A percentile compares a stretch with the other conserved stretches of the same genome.
These are phyloP conservation scores for Micrastur ruficollis DNA, from an alignment of 2,797 vertebrate species.

Conservation along the genomic window DNA sequence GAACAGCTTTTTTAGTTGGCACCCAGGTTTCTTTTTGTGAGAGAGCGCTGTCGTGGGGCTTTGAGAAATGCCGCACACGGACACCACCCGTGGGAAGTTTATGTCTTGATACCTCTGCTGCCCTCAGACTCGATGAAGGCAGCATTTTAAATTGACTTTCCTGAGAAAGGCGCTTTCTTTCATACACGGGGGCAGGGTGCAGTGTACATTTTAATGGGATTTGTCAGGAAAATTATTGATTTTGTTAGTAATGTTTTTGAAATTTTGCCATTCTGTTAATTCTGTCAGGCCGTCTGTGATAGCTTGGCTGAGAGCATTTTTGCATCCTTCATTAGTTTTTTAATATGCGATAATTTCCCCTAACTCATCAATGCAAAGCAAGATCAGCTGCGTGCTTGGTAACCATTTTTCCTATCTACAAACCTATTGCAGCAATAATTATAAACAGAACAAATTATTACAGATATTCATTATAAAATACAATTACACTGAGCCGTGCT, in stretches of 20 bases:
- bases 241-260: constrained; percentile 60
- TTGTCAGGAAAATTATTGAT: constrained; percentile 66
- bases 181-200: background rate
- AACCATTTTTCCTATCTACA: constrained; percentile 31
- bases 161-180: constrained; percentile 28
- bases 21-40: background rate
- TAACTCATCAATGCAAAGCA: background rate
- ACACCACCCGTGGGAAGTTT: background rate
- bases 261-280: constrained; percentile 65
- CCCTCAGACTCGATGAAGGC: constrained; percentile 21
- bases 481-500: background rate
- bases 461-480: constrained; percentile 15
- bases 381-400: background rate
- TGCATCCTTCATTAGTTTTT: constrained; percentile 44
- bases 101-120: background rate
- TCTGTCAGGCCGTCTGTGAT: constrained; percentile 12
- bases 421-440: constrained; percentile 19
- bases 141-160: constrained; percentile 53
- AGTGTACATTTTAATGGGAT: constrained; percentile 54
- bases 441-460: constrained; percentile 27
- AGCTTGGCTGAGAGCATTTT: constrained; percentile 23
- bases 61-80: background rate
- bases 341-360: constrained; percentile 38
- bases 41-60: background rate
- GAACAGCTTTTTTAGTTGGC: background rate